phyloP scores from a whole-genome alignment of 2,888 invertebrate genomes.

The Drepana falcataria region DNA sequence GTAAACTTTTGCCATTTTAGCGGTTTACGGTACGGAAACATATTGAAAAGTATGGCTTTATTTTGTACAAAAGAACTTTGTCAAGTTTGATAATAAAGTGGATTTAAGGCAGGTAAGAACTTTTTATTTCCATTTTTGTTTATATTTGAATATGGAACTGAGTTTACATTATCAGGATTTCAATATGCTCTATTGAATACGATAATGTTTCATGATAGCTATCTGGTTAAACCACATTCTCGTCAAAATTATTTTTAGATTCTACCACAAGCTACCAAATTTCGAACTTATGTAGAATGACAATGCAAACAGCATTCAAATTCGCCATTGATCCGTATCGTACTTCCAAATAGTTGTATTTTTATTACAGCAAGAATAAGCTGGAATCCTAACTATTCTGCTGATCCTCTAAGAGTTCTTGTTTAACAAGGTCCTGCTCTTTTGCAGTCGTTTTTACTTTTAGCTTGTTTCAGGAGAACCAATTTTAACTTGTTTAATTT shows the following conservation, averaged over 20 bases:
- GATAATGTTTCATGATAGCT: no score
- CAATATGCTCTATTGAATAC: no score
- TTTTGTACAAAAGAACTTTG: neutral
- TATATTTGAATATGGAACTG: no score
- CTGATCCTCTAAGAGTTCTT: constrained; percentile 52
- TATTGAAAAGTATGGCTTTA: neutral
- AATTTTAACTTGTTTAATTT: constrained; percentile 57
- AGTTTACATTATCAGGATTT: no score
- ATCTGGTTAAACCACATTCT: no score
- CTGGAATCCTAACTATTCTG: constrained; percentile 65
- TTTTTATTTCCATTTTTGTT: no score
- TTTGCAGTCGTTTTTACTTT: constrained; percentile 46
- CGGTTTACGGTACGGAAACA: neutral
- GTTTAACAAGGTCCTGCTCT: constrained; percentile 59
- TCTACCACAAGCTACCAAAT: no score
- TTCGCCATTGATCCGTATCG: neutral
- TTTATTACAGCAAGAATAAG: constrained; percentile 45
- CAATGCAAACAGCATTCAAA: no score
- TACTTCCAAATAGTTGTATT: constrained; percentile 7
- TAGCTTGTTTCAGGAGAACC: constrained; percentile 34
- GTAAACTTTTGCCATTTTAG: neutral
- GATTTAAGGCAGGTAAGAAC: no score
- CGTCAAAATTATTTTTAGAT: no score
- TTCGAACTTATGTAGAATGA: no score
- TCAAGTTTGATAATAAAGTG: no score